Conservation (phyloP, 2,888 invertebrate species). For the Apodemia duryi region DNA sequence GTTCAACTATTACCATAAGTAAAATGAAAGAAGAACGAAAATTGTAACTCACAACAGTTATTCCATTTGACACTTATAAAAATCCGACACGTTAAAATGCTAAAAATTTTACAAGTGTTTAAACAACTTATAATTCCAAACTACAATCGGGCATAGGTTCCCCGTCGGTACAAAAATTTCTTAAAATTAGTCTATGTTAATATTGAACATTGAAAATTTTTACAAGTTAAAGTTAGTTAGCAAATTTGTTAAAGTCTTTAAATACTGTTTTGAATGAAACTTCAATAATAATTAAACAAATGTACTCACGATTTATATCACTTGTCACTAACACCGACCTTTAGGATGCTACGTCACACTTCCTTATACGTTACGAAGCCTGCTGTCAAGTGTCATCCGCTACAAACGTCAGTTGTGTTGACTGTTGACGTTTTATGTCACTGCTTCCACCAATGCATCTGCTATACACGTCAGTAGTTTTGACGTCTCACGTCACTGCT, state of each 20-base stretch:
- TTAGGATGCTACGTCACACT: background rate
- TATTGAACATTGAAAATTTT: constrained; percentile 5
- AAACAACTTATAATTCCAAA: background rate
- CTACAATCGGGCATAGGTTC: constrained; percentile 3
- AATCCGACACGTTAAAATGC: background rate
- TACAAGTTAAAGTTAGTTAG: background rate
- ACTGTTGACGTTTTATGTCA: background rate
- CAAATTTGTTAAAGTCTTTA: background rate
- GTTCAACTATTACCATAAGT: background rate
- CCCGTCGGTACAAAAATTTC: constrained; percentile 6
- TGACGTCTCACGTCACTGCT: background rate
- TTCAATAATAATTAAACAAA: no score
- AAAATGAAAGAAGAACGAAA: background rate
- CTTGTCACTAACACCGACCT: background rate
- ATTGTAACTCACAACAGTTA: background rate
- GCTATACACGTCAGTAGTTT: no score
- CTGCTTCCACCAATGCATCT: background rate
- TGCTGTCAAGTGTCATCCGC: no score
- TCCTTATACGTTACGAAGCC: no score
- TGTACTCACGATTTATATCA: background rate
- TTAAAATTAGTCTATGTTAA: constrained; percentile 7
- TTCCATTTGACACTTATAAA: background rate
- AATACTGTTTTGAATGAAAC: background rate
- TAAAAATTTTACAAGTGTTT: constrained; percentile 5
- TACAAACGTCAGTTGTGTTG: no score